These are phyloP conservation scores for Meganola albula DNA, from an alignment of 2,888 invertebrate species.

Conservation along the genomic window DNA sequence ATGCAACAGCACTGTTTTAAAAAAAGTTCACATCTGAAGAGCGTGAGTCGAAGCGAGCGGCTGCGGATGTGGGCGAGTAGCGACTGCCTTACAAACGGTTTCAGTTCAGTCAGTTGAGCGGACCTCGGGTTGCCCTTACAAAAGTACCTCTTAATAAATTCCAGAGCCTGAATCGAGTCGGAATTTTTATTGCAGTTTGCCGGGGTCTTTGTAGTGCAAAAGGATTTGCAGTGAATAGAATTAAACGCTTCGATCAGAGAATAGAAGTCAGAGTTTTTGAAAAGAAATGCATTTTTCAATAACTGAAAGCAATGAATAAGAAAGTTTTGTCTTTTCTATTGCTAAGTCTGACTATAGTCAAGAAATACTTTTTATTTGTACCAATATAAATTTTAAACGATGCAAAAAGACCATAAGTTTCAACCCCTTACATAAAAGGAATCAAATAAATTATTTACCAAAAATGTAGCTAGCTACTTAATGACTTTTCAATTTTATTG, in stretches of 20 bases:
- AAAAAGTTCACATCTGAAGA: conserved; percentile 63
- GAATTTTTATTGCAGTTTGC: conserved; percentile 11
- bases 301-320: too few relatives aligned
- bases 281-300: too few relatives aligned
- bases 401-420: too few relatives aligned
- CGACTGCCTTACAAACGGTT: conserved; percentile 41
- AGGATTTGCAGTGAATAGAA: background rate
- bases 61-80: conserved; percentile 36
- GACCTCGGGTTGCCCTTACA: conserved; percentile 14
- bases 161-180: conserved; percentile 14
- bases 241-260: background rate
- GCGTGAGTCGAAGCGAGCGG: conserved; percentile 35
- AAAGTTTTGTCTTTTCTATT: too few relatives aligned
- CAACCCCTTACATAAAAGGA: too few relatives aligned
- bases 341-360: too few relatives aligned
- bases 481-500: too few relatives aligned
- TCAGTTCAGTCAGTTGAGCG: conserved; percentile 19
- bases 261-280: too few relatives aligned
- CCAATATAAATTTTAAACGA: too few relatives aligned
- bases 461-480: too few relatives aligned
- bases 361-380: too few relatives aligned
- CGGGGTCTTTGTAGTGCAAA: background rate
- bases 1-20: conserved; percentile 47
- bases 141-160: conserved; percentile 12
- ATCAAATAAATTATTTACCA: too few relatives aligned